Base-by-base conservation (phyloP, 2,888 invertebrate species). In the Arctia plantaginis region DNA sequence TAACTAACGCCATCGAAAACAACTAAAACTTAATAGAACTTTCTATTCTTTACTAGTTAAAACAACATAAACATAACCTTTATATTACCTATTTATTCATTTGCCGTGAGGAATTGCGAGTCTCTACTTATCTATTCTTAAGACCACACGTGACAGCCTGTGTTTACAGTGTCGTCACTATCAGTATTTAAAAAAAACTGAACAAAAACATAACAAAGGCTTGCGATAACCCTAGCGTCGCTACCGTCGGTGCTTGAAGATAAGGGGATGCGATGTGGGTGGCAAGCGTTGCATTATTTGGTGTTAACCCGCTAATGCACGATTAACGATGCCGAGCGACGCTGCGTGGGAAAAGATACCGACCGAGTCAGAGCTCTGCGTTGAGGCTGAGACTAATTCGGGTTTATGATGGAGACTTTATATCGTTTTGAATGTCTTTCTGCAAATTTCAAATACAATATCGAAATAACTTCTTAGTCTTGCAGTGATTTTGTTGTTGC, bases 181-280 rank as follows among this genome's bases (percentile, higher is more conserved):
- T 66, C 44, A 72, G 59, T 41, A 41, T 27, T 44, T n/a, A 65
- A 18, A 66, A 74, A 74, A 70, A 74, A 71, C 23, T 69, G 41
- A 59, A 77, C 59, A 67, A 69, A 77, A 77, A 69, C 59, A 65
- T 62, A 74, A 77, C 59, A 74, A 77, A 39, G 55, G 66, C 66
- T 74, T 33, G 66, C 47, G 77, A 72, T 77, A 75, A 76, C 78
- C 73, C 76, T 73, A 69, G n/a, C 68, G 51, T 64, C 66, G 80
- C 80, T 81, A 81, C 81, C 78, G 80, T 69, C 76, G 71, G 76
- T 73, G n/a, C 73, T 73, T 68, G 55, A 80, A 83, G 85, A 86
- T 86, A 86, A 87, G 83, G 86, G 87, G 83, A 84, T 85, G 80
- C 88, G 80, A 86, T 83, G 90, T 90, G 89, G 90, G 90, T 88